Conservation (phyloP, 2,113 vertebrate species). For the Datnioides undecimradiatus region DNA sequence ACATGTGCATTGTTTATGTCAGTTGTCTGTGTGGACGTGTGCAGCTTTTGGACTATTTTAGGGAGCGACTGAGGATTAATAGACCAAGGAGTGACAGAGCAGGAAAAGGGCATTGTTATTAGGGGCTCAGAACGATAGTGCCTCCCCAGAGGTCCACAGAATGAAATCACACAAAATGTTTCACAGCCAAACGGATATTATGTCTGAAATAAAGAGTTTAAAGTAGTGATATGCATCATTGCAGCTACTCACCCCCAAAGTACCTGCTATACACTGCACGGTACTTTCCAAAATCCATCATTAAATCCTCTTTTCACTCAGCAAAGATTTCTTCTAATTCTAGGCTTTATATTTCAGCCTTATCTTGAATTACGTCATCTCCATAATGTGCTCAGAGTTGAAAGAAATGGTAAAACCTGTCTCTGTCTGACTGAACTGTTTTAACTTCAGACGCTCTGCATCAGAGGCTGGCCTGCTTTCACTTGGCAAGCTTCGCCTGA, state of each 20-base stretch:
- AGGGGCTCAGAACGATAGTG: conserved; percentile 20
- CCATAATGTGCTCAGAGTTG: conserved; percentile 50
- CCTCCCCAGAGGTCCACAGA: conserved; percentile 14
- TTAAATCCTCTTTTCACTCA: conserved; percentile 60
- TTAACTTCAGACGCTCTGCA: conserved; percentile 30
- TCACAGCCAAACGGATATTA: conserved; percentile 36
- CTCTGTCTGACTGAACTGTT: conserved; percentile 38
- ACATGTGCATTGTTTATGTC: conserved; percentile 50
- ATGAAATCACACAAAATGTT: conserved; percentile 34
- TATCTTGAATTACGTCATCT: conserved; percentile 62
- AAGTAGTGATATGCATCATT: conserved; percentile 32
- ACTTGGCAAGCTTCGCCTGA: conserved; percentile 57
- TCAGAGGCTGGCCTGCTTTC: conserved; percentile 60
- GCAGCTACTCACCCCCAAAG: conserved; percentile 30
- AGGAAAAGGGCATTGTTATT: conserved; percentile 71
- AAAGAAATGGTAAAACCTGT: conserved; percentile 57
- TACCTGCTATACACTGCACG: conserved; percentile 3
- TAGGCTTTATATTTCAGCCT: conserved; percentile 54
- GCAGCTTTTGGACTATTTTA: conserved; percentile 64
- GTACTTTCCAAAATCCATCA: conserved; percentile 49
- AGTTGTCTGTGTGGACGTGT: conserved; percentile 24
- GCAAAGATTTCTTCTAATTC: conserved; percentile 50
- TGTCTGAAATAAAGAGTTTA: conserved; percentile 38
- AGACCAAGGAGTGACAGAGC: conserved; percentile 45
- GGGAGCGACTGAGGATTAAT: conserved; percentile 37